Evolutionary conservation across 2,888 invertebrate genomes (phyloP), one percentile per base, ranked within the genome.

Genomic region (Brachyptera putata): DNA sequence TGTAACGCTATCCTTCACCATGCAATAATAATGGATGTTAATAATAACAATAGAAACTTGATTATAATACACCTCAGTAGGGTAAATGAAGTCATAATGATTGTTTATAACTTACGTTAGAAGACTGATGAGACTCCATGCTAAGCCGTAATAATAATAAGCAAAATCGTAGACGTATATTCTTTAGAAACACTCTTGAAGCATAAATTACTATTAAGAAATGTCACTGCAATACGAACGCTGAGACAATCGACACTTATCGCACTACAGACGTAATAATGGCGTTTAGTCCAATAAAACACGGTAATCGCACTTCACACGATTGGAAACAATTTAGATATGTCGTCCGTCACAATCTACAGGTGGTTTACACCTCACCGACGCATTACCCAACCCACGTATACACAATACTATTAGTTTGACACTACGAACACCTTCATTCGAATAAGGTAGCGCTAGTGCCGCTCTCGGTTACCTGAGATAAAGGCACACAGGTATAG

Each of bases 341-440:
- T n/a, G n/a, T n/a, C n/a, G n/a, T n/a, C n/a, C n/a, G n/a, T n/a
- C n/a, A 34, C 14, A 50, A 30, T 30, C 55, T 48, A 48, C 61
- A 61, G 61, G 61, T 58, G 58, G 46, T 61, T 61, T 36, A 14
- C 49, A 5, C 36, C 21, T 46, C n/a, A 21, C 24, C n/a, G 7
- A 58, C 55, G 30, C 41, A 56, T 25, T 57, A 26, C 24, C 16
- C 57, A 57, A 58, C 61, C 56, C 61, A 61, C 61, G 58, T 61
- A 18, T 24, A 50, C 56, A 58, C 58, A 61, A 56, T 22, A 61
- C 37, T 22, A 57, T 37, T 21, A 49, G 49, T 46, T 60, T 43
- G 34, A 36, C 14, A n/a, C 58, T 43, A 24, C 55, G 13, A 41
- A 43, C 48, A 48, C 46, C 14, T 41, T 5, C 48, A 41, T 56